Evolutionary conservation across 2,888 invertebrate species (phyloP).

Genomic region (Thymelicus lineola): DNA sequence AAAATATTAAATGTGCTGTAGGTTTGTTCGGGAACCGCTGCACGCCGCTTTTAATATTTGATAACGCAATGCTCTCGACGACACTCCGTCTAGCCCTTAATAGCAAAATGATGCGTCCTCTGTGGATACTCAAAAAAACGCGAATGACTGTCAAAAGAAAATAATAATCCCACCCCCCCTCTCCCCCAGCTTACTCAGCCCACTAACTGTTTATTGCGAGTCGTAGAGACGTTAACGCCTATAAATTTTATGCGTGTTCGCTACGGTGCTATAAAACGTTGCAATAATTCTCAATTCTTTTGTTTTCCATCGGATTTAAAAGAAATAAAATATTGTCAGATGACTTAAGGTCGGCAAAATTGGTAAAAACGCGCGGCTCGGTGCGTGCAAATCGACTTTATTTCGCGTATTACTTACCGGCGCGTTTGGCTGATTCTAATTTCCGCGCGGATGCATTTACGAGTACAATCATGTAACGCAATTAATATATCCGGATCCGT

Average conservation of each 20-base stretch:
- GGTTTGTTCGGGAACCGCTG: slow-evolving; percentile 68
- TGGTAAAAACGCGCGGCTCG: neutral
- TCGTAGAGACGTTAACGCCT: slow-evolving; percentile 75
- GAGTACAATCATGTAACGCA: slow-evolving; percentile 58
- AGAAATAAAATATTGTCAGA: slow-evolving; percentile 57
- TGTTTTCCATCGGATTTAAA: slow-evolving; percentile 67
- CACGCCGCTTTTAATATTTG: slow-evolving; percentile 73
- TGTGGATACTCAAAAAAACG: slow-evolving; percentile 47
- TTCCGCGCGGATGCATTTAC: slow-evolving; percentile 64
- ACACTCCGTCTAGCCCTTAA: slow-evolving; percentile 75
- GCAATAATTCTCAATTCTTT: slow-evolving; percentile 74
- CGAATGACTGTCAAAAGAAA: slow-evolving; percentile 51
- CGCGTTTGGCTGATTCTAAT: slow-evolving; percentile 61
- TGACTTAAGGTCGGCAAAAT: slow-evolving; percentile 45
- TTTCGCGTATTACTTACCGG: slow-evolving; percentile 19
- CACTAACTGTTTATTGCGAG: slow-evolving; percentile 75
- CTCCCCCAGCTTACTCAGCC: slow-evolving; percentile 56
- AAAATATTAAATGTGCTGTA: slow-evolving; percentile 79
- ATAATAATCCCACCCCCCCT: slow-evolving; percentile 69
- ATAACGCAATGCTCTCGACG: slow-evolving; percentile 66
- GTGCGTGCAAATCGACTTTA: neutral
- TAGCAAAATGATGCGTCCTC: slow-evolving; percentile 68
- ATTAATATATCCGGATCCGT: slow-evolving; percentile 65
- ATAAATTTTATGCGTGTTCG: slow-evolving; percentile 79
- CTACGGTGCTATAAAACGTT: slow-evolving; percentile 77